Evolutionary conservation across 1,140 invertebrate species (phyloP).

Genomic region (Argopecten irradians): DNA sequence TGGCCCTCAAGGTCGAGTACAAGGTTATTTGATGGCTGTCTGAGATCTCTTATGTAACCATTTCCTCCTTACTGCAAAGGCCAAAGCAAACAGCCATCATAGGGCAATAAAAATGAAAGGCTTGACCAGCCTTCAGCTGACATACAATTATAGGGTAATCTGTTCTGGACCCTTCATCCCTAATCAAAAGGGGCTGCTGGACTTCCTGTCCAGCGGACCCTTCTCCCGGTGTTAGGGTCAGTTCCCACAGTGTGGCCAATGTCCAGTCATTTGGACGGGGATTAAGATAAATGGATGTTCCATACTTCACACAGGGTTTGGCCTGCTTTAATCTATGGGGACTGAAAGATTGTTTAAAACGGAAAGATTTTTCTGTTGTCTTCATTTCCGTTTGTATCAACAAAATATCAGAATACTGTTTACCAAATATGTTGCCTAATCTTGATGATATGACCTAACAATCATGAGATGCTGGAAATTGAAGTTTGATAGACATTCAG

Average conservation of each 20-base stretch:
- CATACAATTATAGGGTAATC: not conserved
- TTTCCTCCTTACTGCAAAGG: conserved; percentile 5
- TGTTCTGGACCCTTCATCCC: not conserved
- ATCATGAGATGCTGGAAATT: not conserved
- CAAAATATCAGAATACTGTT: no score
- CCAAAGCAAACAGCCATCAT: conserved; percentile 20
- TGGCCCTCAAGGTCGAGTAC: not conserved
- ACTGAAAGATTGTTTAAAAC: no score
- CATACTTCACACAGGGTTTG: not conserved
- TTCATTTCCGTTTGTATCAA: no score
- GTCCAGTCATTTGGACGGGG: not conserved
- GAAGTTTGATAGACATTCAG: not conserved
- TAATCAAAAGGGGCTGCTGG: conserved; percentile 20
- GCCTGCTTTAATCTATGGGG: no score
- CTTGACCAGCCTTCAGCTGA: not conserved
- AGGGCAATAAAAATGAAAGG: conserved; percentile 17
- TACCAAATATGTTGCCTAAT: no score
- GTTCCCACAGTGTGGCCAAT: not conserved
- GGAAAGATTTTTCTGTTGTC: no score
- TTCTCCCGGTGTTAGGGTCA: not conserved
- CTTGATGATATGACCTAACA: no score
- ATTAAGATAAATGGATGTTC: not conserved
- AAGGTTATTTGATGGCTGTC: conserved; percentile 6
- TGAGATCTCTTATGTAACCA: not conserved
- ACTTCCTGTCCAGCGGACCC: not conserved